Conservation (phyloP, 53 echinoderm and acorn worm species). For the Temnopleurus reevesii region DNA sequence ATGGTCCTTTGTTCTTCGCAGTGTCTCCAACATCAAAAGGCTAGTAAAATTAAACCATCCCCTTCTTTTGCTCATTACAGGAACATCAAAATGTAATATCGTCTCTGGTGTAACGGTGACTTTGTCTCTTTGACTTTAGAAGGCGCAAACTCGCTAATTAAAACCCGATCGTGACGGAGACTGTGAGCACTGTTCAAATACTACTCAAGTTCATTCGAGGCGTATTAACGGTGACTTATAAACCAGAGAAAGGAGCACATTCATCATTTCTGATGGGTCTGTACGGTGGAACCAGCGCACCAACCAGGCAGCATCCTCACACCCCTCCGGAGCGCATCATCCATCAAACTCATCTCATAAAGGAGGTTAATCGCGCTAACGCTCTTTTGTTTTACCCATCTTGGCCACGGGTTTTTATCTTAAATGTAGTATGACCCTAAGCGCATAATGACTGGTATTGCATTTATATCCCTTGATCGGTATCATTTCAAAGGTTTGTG, state of each 20-base stretch:
- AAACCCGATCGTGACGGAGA: background rate
- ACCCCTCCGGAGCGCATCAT: slow-evolving; percentile 6
- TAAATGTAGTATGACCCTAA: background rate
- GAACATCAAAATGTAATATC: background rate
- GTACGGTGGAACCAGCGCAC: background rate
- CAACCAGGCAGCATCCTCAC: slow-evolving; percentile 8
- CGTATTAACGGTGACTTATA: slow-evolving; percentile 37
- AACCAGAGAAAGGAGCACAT: slow-evolving; percentile 16
- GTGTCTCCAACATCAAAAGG: background rate
- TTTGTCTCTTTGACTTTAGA: background rate
- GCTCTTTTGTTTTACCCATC: slow-evolving; percentile 22
- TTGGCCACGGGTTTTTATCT: background rate
- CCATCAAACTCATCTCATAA: slow-evolving; percentile 1
- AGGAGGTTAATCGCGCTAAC: background rate
- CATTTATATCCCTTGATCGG: background rate
- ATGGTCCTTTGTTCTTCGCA: background rate
- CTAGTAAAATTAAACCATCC: background rate
- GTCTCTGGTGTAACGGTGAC: background rate
- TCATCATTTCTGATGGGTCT: slow-evolving; percentile 17
- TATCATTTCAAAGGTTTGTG: background rate
- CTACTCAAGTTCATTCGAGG: slow-evolving; percentile 7
- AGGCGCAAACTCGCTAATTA: slow-evolving; percentile 11
- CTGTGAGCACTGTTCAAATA: slow-evolving; percentile 14
- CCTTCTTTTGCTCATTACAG: background rate
- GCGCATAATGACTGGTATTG: background rate